Conservation (phyloP, 2,113 vertebrate genomes). For the Accipiter cooperii region DNA sequence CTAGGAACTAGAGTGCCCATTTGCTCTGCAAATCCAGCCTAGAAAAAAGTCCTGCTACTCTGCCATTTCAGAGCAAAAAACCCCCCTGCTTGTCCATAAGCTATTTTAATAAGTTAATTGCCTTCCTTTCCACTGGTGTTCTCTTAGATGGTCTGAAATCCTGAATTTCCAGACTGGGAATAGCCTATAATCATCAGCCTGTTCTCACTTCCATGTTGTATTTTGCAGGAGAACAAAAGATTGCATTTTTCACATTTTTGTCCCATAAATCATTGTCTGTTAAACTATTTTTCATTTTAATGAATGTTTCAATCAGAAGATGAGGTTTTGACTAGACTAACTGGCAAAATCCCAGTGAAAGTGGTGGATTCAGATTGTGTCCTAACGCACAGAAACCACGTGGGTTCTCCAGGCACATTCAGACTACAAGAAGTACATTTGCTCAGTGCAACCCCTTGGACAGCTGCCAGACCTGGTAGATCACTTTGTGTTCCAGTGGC, state of each 20-base stretch:
- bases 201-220: neutral
- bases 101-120: neutral
- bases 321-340: neutral
- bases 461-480: neutral
- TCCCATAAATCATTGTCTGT: neutral
- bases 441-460: neutral
- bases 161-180: neutral
- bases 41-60: neutral
- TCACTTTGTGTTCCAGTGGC: neutral
- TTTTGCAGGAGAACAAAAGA: neutral
- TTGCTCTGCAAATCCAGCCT: neutral
- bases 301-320: neutral
- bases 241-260: neutral
- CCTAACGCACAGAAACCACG: neutral
- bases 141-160: neutral
- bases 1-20: neutral
- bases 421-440: neutral
- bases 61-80: neutral
- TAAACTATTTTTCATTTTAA: constrained; percentile 13
- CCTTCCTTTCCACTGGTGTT: neutral
- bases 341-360: neutral
- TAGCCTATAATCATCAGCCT: neutral
- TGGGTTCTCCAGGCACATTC: neutral
- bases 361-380: neutral
- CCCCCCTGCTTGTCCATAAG: neutral